Evolutionary conservation across 2,113 vertebrate species (phyloP).

Genomic region (Athene noctua): DNA sequence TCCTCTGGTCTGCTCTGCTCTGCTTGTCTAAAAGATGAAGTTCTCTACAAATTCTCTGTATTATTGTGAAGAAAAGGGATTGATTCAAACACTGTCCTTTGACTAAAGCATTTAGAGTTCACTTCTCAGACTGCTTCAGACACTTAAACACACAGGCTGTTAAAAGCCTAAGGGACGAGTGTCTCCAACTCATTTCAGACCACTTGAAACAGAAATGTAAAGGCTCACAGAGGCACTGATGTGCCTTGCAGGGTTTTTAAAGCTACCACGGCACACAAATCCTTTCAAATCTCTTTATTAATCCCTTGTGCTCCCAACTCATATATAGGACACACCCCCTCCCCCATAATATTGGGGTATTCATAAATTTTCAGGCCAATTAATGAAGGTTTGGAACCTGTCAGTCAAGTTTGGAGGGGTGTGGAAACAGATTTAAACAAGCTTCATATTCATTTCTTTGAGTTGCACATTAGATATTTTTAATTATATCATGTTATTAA

Average conservation of each 20-base stretch:
- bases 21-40: neutral
- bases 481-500: slow-evolving; percentile 63
- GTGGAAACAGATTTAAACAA: slow-evolving; percentile 27
- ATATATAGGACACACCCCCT: neutral
- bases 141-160: neutral
- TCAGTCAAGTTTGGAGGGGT: slow-evolving; percentile 56
- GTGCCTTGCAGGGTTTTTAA: slow-evolving; percentile 23
- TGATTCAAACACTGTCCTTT: neutral
- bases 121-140: neutral
- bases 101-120: neutral
- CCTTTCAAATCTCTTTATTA: slow-evolving; percentile 10
- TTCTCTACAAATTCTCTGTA: neutral
- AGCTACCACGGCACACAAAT: neutral
- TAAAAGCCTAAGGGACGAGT: neutral
- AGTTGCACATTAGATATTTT: slow-evolving; percentile 36
- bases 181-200: neutral
- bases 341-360: neutral
- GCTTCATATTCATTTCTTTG: slow-evolving; percentile 52
- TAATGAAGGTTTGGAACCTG: slow-evolving; percentile 45
- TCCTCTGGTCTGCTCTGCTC: neutral
- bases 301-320: neutral
- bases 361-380: slow-evolving; percentile 5
- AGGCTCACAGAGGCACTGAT: neutral
- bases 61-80: neutral
- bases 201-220: slow-evolving; percentile 16